Conservation (phyloP, 2,888 invertebrate species). For the Pyrochroa serraticornis region DNA sequence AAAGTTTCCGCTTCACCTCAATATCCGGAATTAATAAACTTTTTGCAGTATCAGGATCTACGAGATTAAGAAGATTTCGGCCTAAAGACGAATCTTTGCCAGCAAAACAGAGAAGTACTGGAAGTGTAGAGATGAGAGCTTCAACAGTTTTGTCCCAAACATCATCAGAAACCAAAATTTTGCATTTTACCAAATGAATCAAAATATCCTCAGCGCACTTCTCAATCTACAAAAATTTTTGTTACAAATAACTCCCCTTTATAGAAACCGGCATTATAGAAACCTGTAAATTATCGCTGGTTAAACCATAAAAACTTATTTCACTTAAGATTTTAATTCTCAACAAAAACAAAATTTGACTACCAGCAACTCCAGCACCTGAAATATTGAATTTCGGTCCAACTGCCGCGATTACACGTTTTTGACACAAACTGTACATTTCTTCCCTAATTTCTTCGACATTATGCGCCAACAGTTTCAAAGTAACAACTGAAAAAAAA, state of each 20-base stretch:
- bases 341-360: constrained; percentile 62
- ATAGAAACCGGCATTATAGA: too few relatives aligned
- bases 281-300: constrained; percentile 55
- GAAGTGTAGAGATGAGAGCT: constrained; percentile 65
- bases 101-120: constrained; percentile 66
- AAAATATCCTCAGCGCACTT: constrained; percentile 66
- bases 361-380: constrained; percentile 53
- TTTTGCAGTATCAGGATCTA: constrained; percentile 68
- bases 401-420: constrained; percentile 62
- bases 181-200: constrained; percentile 68
- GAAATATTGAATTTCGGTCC: constrained; percentile 59
- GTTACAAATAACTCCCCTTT: constrained; percentile 34
- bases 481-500: constrained; percentile 53
- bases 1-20: constrained; percentile 55
- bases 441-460: constrained; percentile 61
- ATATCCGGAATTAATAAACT: constrained; percentile 64
- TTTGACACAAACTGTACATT: constrained; percentile 63
- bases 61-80: constrained; percentile 66
- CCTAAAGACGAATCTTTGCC: constrained; percentile 62
- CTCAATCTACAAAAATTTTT: constrained; percentile 67
- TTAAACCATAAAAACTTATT: constrained; percentile 68
- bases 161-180: constrained; percentile 65
- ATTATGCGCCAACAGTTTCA: constrained; percentile 65
- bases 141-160: constrained; percentile 69
- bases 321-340: constrained; percentile 66